These are phyloP conservation scores for Drosophila busckii DNA, from an alignment of 1,140 invertebrate species.

Conservation along the genomic window DNA sequence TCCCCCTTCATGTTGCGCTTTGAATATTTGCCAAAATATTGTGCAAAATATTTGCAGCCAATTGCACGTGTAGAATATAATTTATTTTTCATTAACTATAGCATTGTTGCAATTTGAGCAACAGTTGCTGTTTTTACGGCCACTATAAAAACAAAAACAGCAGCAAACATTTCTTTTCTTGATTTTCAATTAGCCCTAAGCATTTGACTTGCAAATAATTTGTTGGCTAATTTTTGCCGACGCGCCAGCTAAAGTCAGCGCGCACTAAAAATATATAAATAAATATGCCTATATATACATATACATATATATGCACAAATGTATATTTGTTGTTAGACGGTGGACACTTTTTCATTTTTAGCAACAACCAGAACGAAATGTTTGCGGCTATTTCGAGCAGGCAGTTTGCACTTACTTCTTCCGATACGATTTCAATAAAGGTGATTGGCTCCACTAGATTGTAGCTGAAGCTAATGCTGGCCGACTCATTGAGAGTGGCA, in stretches of 20 bases:
- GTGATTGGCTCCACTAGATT: conserved; percentile 61
- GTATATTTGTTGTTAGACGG: conserved; percentile 31
- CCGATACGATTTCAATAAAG: conserved; percentile 56
- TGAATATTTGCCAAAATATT: too few species aligned
- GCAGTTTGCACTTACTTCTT: conserved; percentile 66
- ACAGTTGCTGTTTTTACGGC: too few species aligned
- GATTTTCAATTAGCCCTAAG: conserved; percentile 36
- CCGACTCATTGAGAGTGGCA: conserved; percentile 27
- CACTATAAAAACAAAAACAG: too few species aligned
- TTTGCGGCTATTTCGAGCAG: conserved; percentile 41
- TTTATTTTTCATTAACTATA: too few species aligned
- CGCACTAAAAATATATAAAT: conserved; percentile 54
- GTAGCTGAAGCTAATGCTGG: conserved; percentile 55
- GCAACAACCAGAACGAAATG: conserved; percentile 50
- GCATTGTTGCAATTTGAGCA: too few species aligned
- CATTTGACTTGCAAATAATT: conserved; percentile 11
- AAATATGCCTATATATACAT: conserved; percentile 30
- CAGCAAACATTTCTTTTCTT: neutral
- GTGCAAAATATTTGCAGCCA: too few species aligned
- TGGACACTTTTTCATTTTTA: conserved; percentile 20
- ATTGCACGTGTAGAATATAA: too few species aligned
- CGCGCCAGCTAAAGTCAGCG: conserved; percentile 28
- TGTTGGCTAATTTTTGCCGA: conserved; percentile 25
- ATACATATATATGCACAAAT: conserved; percentile 13
- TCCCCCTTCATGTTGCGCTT: neutral